Base-by-base conservation (phyloP, 2,888 invertebrate genomes). In the Mactromeris polynyma region DNA sequence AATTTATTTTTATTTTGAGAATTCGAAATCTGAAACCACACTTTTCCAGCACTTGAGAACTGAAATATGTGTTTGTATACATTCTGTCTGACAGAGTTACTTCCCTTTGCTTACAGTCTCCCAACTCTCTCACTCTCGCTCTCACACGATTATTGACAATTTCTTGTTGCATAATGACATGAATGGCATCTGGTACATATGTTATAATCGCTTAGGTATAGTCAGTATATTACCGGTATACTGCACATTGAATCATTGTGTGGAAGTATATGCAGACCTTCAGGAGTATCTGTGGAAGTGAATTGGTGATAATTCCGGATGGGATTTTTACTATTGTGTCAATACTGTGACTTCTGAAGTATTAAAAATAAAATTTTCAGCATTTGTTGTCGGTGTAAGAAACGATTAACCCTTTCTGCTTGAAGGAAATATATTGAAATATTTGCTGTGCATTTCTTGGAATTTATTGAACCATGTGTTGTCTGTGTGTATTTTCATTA, bases 121-220 rank as follows among this genome's bases (percentile, higher is more conserved):
- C 7, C 26, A 19, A 26, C n/a, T n/a, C 21, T 58, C 31, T 73
- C 36, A 11, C 21, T 38, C 19, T 38, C 14, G 33, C 73, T 73
- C 73, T 73, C 33, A 36, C 36, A 36, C 33, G 36, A 19, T 40
- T 83, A 83, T 83, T 83, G 83, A 83, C 83, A 83, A 73, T 83
- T 83, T 82, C 82, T 46, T 51, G 83, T 83, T 83, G 83, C 83
- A 83, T 83, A 83, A 83, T 83, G 83, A 33, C 83, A 83, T 38
- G 38, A 40, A 64, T 64, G 58, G 58, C n/a, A 64, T 64, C 58
- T 64, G 58, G 58, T 64, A 64, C 58, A 64, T 64, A 64, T 64
- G 58, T 64, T 64, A 64, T 64, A 4, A 64, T 64, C n/a, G 11
- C 58, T 26, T 64, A 64, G 58, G 58, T 64, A 64, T 26, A 64